Percentiles rank a stretch among this genome's conserved stretches.
phyloP scores from a whole-genome alignment of 2,888 invertebrate species.

The Drosophila tanythrix region DNA sequence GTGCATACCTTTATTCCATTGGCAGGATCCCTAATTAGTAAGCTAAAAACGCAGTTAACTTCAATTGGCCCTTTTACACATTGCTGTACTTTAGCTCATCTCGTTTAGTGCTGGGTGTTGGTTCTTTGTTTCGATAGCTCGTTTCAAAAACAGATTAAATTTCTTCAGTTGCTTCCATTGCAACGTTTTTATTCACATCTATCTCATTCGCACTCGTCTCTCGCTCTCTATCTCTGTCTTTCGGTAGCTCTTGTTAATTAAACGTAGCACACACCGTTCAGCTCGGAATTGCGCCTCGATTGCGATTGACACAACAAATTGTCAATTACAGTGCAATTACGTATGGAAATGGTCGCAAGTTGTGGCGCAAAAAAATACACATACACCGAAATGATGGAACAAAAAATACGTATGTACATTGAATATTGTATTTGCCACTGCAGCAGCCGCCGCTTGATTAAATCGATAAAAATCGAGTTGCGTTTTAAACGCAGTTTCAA shows the following conservation, averaged over 20 bases:
- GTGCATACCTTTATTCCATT: not conserved
- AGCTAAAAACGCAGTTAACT: slow-evolving; percentile 28
- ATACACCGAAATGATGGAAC: slow-evolving; percentile 23
- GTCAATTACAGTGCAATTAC: slow-evolving; percentile 81
- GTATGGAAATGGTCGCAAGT: slow-evolving; percentile 75
- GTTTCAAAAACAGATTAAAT: slow-evolving; percentile 67
- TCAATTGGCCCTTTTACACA: slow-evolving; percentile 33
- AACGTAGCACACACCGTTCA: slow-evolving; percentile 71
- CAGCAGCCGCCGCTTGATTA: slow-evolving; percentile 69
- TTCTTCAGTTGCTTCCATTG: slow-evolving; percentile 31
- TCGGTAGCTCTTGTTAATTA: slow-evolving; percentile 64
- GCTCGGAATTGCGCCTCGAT: slow-evolving; percentile 71
- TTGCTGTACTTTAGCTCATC: slow-evolving; percentile 18
- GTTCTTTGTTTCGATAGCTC: slow-evolving; percentile 15
- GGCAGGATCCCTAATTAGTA: slow-evolving; percentile 24
- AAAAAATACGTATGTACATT: slow-evolving; percentile 6
- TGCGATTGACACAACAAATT: slow-evolving; percentile 82
- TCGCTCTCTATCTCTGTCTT: not conserved
- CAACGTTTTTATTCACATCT: slow-evolving; percentile 20
- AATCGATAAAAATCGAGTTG: slow-evolving; percentile 79
- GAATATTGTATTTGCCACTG: slow-evolving; percentile 30
- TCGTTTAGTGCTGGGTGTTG: not conserved
- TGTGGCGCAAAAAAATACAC: slow-evolving; percentile 27
- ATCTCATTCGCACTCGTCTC: not conserved
- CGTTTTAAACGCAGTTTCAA: slow-evolving; percentile 67